Base-by-base conservation (phyloP, 2,888 invertebrate genomes). In the Drosophila bunnanda region DNA sequence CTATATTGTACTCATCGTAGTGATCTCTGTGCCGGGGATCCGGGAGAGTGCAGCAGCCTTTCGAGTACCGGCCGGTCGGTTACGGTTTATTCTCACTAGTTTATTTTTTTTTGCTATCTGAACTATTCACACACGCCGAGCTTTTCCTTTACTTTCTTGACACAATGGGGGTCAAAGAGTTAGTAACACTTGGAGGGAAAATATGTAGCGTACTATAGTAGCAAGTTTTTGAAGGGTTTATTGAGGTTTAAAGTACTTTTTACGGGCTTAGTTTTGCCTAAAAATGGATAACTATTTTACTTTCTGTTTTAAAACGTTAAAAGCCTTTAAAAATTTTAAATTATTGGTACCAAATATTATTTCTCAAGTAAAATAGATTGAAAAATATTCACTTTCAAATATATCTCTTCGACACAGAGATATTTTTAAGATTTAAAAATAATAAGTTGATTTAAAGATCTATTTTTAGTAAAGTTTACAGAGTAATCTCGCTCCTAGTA, bases 61-160 rank as follows among this genome's bases (percentile, higher is more conserved):
- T 32, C 20, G 15, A 22, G 17, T 32, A n/a, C n/a, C n/a, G 67
- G 44, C 50, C 65, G 46, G 65, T 36, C 48, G 55, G n/a, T 67
- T 32, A 39, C 55, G 54, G 54, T 39, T 54, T 30, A 30, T 61
- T 50, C 62, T 64, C 50, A 55, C 20, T 22, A 38, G 44, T 65
- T 67, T 46, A 12, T 44, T 46, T 67, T 46, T 12, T 44, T 46
- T 25, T 48, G 32, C 44, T 46, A 36, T 56, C 43, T 60, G 17
- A 32, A 25, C 25, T 39, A 41, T 22, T 17, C 25, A 17, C 64
- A 20, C 60, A 64, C 64, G 32, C 39, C 20, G 20, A 12, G 25
- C 10, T 25, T 13, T 36, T 38, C 28, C 20, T 25, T 36, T 12
- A 36, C 48, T 62, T 57, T 43, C 32, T 28, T 43, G n/a, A 4